phyloP scores from a whole-genome alignment of 2,888 invertebrate species.

The Norana najaformis region DNA sequence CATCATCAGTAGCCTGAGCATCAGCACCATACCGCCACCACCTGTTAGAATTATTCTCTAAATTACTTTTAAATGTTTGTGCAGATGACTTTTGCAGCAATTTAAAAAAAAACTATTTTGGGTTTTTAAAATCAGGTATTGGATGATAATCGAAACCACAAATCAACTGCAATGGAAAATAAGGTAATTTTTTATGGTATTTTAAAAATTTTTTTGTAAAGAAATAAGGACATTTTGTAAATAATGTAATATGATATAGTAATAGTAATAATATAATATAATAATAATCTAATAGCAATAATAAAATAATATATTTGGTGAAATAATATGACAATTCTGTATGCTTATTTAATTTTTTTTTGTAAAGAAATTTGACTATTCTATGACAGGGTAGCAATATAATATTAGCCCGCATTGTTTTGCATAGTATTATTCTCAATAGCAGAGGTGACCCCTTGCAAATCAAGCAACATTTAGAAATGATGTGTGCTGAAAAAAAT shows the following conservation, averaged over 20 bases:
- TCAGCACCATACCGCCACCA: not conserved
- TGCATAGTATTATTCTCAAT: not conserved
- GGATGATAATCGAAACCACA: not conserved
- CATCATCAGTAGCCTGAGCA: not conserved
- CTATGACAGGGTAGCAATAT: too few species aligned
- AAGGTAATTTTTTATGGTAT: not conserved
- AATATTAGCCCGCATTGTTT: too few species aligned
- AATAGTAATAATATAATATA: not conserved
- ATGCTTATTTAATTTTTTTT: not conserved
- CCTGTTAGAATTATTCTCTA: not conserved
- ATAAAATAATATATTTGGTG: not conserved
- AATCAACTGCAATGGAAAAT: constrained; percentile 1
- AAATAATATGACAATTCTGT: too few species aligned
- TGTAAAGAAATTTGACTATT: not conserved
- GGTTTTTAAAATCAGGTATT: not conserved
- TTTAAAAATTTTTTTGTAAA: not conserved
- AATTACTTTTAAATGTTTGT: too few species aligned
- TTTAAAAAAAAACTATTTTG: not conserved
- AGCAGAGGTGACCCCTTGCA: not conserved
- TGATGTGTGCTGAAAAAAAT: too few species aligned
- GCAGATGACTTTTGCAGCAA: too few species aligned
- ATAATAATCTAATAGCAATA: not conserved
- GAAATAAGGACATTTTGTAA: not conserved
- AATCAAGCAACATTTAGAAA: not conserved
- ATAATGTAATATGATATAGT: not conserved